Percentiles rank a stretch among this genome's conserved stretches.
phyloP scores from a whole-genome alignment of 2,113 vertebrate genomes.

The Zosterops hypoxanthus region DNA sequence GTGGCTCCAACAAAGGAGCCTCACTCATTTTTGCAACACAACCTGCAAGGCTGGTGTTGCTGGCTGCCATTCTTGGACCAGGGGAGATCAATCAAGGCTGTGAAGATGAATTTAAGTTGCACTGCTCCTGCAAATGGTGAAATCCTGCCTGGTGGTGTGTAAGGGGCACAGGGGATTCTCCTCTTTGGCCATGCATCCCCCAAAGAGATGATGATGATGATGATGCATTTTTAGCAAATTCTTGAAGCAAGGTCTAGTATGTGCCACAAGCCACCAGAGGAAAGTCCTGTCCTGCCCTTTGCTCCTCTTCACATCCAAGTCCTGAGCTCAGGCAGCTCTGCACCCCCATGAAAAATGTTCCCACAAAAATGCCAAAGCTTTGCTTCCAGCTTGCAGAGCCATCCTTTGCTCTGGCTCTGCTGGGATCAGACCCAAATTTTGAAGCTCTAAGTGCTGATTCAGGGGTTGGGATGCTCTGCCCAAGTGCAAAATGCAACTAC shows the following conservation, averaged over 20 bases:
- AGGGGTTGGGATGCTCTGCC: not conserved
- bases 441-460: not conserved
- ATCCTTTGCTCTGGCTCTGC: not conserved
- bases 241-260: not conserved
- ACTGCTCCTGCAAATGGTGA: not conserved
- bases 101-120: not conserved
- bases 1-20: not conserved
- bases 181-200: not conserved
- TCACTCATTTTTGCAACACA: not conserved
- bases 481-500: not conserved
- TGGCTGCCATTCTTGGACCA: not conserved
- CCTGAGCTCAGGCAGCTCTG: not conserved
- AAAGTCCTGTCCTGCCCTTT: not conserved
- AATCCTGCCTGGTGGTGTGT: not conserved
- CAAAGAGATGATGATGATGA: not conserved
- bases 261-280: not conserved
- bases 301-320: not conserved
- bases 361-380: not conserved
- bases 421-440: not conserved
- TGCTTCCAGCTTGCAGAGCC: not conserved
- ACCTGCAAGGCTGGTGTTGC: not conserved
- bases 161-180: not conserved
- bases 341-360: not conserved
- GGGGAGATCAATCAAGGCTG: not conserved
- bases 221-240: not conserved